Evolutionary conservation across 2,888 invertebrate genomes (phyloP).

Genomic region (Trichogramma evanescens): DNA sequence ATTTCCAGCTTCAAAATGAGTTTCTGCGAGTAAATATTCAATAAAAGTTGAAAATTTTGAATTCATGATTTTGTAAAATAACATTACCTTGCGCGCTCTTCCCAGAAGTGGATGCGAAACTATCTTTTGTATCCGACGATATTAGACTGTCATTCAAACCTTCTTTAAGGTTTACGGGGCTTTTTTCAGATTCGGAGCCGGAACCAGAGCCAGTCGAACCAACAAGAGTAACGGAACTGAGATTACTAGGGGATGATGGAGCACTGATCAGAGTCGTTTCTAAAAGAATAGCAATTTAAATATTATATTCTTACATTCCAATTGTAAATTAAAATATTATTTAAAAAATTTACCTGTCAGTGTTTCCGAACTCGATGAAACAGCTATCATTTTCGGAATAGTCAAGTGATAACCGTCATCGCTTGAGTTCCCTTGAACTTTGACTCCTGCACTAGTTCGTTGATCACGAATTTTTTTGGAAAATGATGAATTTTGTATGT

Average conservation of each 20-base stretch:
- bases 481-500: conserved; percentile 29
- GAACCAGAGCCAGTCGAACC: conserved; percentile 54
- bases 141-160: neutral
- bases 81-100: too few species aligned
- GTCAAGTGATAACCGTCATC: conserved; percentile 60
- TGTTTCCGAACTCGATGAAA: conserved; percentile 71
- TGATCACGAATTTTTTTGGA: neutral
- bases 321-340: neutral
- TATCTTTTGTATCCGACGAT: too few species aligned
- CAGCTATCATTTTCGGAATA: conserved; percentile 67
- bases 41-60: too few species aligned
- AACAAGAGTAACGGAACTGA: conserved; percentile 67
- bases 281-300: conserved; percentile 24
- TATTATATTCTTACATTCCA: neutral
- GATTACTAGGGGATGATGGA: conserved; percentile 67
- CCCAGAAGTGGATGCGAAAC: too few species aligned
- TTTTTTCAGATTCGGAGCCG: conserved; percentile 39
- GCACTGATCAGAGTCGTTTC: conserved; percentile 51
- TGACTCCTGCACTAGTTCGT: neutral
- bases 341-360: conserved; percentile 56
- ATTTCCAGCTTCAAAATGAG: too few species aligned
- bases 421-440: conserved; percentile 38
- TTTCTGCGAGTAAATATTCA: too few species aligned
- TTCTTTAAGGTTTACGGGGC: conserved; percentile 33
- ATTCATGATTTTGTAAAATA: too few species aligned